Percentiles rank a stretch among this genome's conserved stretches.
Evolutionary conservation across 2,113 vertebrate species (phyloP).

Genomic region (Corvus moneduloides): DNA sequence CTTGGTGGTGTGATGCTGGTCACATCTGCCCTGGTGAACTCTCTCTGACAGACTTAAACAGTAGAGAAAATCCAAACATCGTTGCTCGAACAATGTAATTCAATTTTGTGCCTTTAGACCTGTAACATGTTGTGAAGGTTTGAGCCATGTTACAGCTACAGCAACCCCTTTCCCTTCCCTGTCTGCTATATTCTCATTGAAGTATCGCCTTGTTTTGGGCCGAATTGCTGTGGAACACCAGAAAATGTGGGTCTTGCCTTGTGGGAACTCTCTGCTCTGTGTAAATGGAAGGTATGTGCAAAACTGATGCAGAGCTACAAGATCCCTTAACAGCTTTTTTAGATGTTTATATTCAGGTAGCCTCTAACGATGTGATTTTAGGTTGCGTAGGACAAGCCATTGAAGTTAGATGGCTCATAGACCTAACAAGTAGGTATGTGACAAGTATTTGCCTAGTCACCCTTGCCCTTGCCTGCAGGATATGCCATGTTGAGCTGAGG

Average conservation of each 20-base stretch:
- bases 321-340: neutral
- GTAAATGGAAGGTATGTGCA: neutral
- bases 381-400: neutral
- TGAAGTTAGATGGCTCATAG: neutral
- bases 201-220: neutral
- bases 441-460: neutral
- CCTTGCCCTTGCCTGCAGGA: neutral
- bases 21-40: neutral
- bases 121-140: neutral
- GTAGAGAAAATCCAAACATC: neutral
- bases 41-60: neutral
- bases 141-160: neutral
- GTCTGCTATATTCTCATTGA: neutral
- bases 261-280: neutral
- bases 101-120: neutral
- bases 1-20: neutral
- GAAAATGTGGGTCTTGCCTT: neutral
- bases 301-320: neutral
- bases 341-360: neutral
- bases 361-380: neutral
- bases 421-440: neutral
- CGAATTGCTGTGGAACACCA: neutral
- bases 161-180: neutral
- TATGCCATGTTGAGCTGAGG: neutral
- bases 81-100: neutral